A percentile compares a stretch with the other conserved stretches of the same genome.
phyloP scores from a whole-genome alignment of 1,140 invertebrate species.

The Drosophila erecta region DNA sequence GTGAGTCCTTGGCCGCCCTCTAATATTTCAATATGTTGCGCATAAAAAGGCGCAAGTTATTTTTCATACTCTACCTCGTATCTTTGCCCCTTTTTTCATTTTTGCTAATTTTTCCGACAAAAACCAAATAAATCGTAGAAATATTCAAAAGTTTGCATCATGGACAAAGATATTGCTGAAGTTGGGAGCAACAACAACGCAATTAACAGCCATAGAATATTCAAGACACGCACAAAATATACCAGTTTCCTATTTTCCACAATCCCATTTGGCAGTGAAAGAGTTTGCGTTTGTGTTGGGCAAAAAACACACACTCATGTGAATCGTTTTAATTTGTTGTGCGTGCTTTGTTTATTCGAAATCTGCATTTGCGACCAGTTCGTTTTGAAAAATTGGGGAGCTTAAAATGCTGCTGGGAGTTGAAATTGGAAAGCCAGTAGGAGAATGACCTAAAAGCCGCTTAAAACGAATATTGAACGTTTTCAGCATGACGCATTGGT shows the following conservation, averaged over 20 bases:
- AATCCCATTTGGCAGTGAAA: slow-evolving; percentile 6
- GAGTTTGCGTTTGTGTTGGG: slow-evolving; percentile 53
- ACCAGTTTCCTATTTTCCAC: slow-evolving; percentile 26
- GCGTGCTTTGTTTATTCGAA: slow-evolving; percentile 68
- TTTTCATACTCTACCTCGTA: slow-evolving; percentile 64
- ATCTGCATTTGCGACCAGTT: slow-evolving; percentile 51
- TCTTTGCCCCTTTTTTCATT: slow-evolving; percentile 39
- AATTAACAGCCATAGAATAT: slow-evolving; percentile 82
- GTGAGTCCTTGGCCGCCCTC: slow-evolving; percentile 6
- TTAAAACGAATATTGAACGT: slow-evolving; percentile 51
- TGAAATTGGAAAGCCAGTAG: slow-evolving; percentile 3
- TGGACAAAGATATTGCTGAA: slow-evolving; percentile 43
- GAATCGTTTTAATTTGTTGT: slow-evolving; percentile 74
- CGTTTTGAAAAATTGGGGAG: slow-evolving; percentile 7
- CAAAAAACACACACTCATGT: slow-evolving; percentile 52
- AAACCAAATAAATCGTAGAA: slow-evolving; percentile 61
- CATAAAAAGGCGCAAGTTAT: slow-evolving; percentile 81
- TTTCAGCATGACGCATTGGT: slow-evolving; percentile 13
- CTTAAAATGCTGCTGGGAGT: slow-evolving; percentile 3
- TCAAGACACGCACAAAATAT: slow-evolving; percentile 59
- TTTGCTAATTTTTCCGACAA: slow-evolving; percentile 63
- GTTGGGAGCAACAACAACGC: slow-evolving; percentile 41
- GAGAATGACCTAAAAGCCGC: slow-evolving; percentile 53
- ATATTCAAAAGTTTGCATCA: slow-evolving; percentile 37
- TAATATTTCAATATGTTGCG: slow-evolving; percentile 81